Evolutionary conservation across 92 coral and sea anemone species (phyloP), one percentile per base, ranked within the genome.

Genomic region (Parazoanthus swiftii): DNA sequence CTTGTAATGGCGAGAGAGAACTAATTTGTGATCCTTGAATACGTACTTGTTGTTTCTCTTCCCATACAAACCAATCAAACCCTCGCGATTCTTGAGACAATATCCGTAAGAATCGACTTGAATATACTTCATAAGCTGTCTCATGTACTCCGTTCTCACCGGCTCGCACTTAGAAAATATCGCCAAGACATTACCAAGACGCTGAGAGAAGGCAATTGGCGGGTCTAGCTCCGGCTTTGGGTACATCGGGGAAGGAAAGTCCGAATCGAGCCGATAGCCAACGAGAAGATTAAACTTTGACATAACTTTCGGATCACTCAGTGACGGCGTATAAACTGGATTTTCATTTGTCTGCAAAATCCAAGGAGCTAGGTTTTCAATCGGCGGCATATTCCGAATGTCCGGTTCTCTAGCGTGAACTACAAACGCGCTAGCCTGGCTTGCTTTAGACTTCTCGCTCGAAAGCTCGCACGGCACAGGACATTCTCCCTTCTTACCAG

Each of bases 331-430:
- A 88, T 93, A 95, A 6, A 86, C 95, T 9, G 99, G 99, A 67
- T 95, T 95, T 88, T 97, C 99, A 76, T 95, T 97, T 16, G 96
- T 92, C 79, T 97, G 99, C 13, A 97, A 92, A 77, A 97, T 94
- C 99, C 99, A 97, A 1, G 99, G 93, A 25, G 98, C 93, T 48
- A 95, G 89, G 48, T 95, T 92, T 80, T 95, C 95, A 75, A 92
- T 80, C 54, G 99, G 98, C 23, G 99, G 99, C 66, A 97, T 88
- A 68, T 97, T 94, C 72, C 77, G 71, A n/a, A 95, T 95, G 79
- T 95, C 93, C 20, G 95, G 95, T 21, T 96, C 96, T 23, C 98
- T 78, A 5, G 99, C 93, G 91, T 97, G 98, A 48, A 97, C 95
- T 23, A 97, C 98, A 77, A 97, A 92, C 23, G 99, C 99, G 58